Evolutionary conservation across 30 jellyfish, hydroid and myxozoan genomes (phyloP), one percentile per base, ranked within the genome.

Genomic region (Aurelia sp.): DNA sequence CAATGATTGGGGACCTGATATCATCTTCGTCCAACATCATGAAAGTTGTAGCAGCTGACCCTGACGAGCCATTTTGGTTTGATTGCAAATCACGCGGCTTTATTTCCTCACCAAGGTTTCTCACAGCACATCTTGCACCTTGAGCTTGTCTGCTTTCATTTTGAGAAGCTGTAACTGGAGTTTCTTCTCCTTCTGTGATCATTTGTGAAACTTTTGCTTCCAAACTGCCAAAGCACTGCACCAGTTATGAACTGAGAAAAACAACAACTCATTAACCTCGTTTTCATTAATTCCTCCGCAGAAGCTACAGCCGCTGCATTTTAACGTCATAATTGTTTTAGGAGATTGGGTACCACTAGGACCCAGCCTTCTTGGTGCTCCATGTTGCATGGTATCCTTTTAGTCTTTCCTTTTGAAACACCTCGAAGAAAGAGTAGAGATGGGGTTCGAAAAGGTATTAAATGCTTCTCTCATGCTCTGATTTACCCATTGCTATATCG

Each of bases 361-460:
- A 59, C 33, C 69, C 69, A 59, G 69, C 15, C 55, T 59, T 59
- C 69, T 59, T 2, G 33, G 69, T 59, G 33, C 13, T 65, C 61
- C 89, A 65, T 79, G 89, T 79, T 21, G 89, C 89, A 79, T 79
- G 89, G 89, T 17, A 18, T 47, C 80, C 48, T 57, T 61, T 74
- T 84, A n/a, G 67, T 88, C 87, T 51, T 58, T 84, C 80, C 75
- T 74, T 72, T 67, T 33, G 53, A 73, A 61, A 67, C 79, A 35
- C 55, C 65, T 64, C 80, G 41, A 77, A 33, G 35, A 63, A 50
- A 48, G 35, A 71, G 61, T 31, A 87, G 84, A 58, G 69, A 88
- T 88, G 96, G 96, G 78, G 74, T 88, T 88, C 57, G 96, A 88
- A 68, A 88, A 88, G 96, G 96, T 88, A 74, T 48, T 12, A 21